Evolutionary conservation across 2,797 vertebrate species (phyloP).

Genomic region (Heteromormyrus szaboi): DNA sequence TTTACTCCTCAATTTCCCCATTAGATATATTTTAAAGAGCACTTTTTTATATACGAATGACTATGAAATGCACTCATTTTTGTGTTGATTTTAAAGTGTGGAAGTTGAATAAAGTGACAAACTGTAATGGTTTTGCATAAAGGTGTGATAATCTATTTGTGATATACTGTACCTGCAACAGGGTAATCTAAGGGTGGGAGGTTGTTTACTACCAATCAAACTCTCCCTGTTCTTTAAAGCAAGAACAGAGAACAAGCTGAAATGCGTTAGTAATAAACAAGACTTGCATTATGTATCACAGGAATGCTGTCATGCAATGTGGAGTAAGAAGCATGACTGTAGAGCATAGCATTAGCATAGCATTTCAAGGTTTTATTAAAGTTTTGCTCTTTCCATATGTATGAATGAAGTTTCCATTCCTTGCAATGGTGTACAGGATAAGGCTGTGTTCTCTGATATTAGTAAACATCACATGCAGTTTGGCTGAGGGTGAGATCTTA

Average conservation of each 20-base stretch:
- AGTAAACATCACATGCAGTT: not conserved
- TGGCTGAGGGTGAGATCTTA: not conserved
- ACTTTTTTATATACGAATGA: not conserved
- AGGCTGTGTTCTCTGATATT: not conserved
- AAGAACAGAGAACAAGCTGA: not conserved
- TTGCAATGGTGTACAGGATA: not conserved
- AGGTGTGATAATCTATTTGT: not conserved
- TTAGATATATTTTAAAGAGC: not conserved
- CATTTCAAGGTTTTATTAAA: not conserved
- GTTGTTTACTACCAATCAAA: not conserved
- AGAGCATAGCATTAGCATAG: not conserved
- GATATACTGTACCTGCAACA: not conserved
- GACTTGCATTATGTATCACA: not conserved
- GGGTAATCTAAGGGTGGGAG: not conserved
- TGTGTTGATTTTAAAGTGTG: not conserved
- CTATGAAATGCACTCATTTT: not conserved
- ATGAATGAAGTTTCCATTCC: not conserved
- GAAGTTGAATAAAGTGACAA: not conserved
- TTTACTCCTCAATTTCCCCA: not conserved
- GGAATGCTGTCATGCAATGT: not conserved
- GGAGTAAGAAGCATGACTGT: not conserved
- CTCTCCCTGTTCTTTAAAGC: not conserved
- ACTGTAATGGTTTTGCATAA: not conserved
- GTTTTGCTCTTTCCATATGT: not conserved
- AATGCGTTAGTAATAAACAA: not conserved